Evolutionary conservation across 2,888 invertebrate species (phyloP), one percentile per base, ranked within the genome.

Genomic region (Zaprionus lineosus): DNA sequence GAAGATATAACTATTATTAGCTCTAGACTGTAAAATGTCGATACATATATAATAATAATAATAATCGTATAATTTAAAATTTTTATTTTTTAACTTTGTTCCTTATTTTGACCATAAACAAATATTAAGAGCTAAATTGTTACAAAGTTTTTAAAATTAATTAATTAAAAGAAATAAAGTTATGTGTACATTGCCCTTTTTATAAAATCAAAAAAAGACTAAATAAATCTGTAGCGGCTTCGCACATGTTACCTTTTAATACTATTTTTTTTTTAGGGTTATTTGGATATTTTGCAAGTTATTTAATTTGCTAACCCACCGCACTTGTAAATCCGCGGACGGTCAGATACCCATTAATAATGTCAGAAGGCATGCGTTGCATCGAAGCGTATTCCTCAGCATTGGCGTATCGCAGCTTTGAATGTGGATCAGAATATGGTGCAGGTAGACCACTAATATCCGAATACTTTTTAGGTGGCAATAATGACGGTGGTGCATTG

Each of bases 381-480:
- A 97, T 94, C 7, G 96, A 95, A 1, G 94, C 92, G 91, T 96
- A 98, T 89, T 98, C 98, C 75, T 97, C 97, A 33, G 94, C 92
- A 88, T 95, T 95, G 40, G 96, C 94, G 88, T 94, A 98, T 67
- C 94, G 93, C 3, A 98, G 91, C 87, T 97, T 96, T 0, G 96
- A 97, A 87, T 96, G 96, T 2, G 98, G 96, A 91, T 98, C 97
- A 69, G 95, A 95, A 85, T 98, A 98, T 8, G 94, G 94, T 15
- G 97, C 95, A 33, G 94, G 94, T 21, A 97, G 90, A 0, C 97
- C 97, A 48, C 97, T 97, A 64, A 98, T 94, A 87, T 98, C 98
- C 0, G 97, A 98, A 89, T 98, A 98, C 84, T 97, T 98, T 86
- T 97, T 97, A 0, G 96, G 94, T 2, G 98, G 98, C 87, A 94